Evolutionary conservation across 2,113 vertebrate species (phyloP).

Genomic region (Myocastor coypus): DNA sequence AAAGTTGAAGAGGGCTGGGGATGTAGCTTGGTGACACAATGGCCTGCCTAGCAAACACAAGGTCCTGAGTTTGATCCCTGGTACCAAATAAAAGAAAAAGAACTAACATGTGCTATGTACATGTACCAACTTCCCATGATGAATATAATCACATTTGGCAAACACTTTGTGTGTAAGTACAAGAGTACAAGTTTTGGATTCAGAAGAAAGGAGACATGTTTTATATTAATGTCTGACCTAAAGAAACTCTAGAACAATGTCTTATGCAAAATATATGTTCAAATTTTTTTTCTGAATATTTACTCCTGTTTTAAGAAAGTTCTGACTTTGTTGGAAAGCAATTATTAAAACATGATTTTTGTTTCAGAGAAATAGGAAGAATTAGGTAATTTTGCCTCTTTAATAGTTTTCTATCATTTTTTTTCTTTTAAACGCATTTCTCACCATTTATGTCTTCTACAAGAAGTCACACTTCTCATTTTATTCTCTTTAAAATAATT

Average conservation of each 20-base stretch:
- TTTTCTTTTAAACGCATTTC: not conserved
- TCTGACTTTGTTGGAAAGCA: not conserved
- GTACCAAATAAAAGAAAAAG: no score
- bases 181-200: not conserved
- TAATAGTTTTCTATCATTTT: not conserved
- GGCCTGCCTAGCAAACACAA: no score
- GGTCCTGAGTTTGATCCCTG: no score
- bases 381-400: not conserved
- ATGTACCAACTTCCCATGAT: not conserved
- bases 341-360: not conserved
- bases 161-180: not conserved
- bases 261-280: not conserved
- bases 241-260: not conserved
- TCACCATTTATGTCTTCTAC: conserved; percentile 8
- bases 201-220: not conserved
- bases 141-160: not conserved
- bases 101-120: not conserved
- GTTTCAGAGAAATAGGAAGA: not conserved
- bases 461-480: conserved; percentile 10
- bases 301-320: not conserved
- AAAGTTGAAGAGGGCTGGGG: no score
- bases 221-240: not conserved
- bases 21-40: no score
- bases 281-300: not conserved
- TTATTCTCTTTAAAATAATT: conserved; percentile 17